Conservation (phyloP, 2,888 invertebrate genomes). For the Chloromyia formosa region DNA sequence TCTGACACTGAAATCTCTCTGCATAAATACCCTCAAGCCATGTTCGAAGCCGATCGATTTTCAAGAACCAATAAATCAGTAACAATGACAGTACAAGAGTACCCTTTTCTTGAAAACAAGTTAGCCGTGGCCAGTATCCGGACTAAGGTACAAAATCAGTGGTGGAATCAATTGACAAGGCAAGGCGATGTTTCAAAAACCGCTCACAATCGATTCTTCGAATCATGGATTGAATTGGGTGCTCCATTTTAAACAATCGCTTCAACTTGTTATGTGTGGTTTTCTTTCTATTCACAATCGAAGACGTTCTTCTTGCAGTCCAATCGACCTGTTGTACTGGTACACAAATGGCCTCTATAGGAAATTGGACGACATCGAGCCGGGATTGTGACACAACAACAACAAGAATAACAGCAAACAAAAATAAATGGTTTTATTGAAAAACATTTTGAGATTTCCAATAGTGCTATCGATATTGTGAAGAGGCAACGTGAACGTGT, state of each 20-base stretch:
- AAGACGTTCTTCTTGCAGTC: neutral
- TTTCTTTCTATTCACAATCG: conserved; percentile 14
- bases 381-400: neutral
- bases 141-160: neutral
- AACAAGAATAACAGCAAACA: neutral
- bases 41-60: neutral
- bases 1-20: neutral
- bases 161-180: neutral
- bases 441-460: conserved; percentile 9
- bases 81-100: conserved; percentile 12
- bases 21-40: neutral
- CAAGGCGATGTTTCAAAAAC: too few species aligned
- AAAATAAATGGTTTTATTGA: conserved; percentile 35
- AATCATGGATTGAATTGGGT: conserved; percentile 11
- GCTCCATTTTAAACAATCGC: conserved; percentile 39
- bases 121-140: neutral
- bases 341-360: neutral
- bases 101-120: conserved; percentile 9
- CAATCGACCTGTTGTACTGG: conserved; percentile 3
- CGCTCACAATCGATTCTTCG: conserved; percentile 10
- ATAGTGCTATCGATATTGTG: neutral
- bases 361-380: conserved; percentile 16
- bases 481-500: conserved; percentile 5
- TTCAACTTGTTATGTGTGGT: conserved; percentile 31
- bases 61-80: conserved; percentile 21